A percentile compares a stretch with the other conserved stretches of the same genome.
phyloP scores from a whole-genome alignment of 64 coral and sea anemone genomes.

The Cladopsammia gracilis region DNA sequence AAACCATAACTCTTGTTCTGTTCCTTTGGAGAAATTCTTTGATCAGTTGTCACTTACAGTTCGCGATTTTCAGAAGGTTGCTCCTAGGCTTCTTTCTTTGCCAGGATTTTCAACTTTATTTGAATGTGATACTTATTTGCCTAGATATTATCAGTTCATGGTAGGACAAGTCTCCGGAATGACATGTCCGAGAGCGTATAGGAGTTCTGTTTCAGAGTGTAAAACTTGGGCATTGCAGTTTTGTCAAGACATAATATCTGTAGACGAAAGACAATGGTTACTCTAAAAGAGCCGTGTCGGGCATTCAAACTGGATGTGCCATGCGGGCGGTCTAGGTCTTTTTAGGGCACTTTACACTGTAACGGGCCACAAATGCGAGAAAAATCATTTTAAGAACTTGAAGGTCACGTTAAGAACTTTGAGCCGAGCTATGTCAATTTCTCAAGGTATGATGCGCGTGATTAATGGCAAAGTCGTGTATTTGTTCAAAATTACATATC shows the following conservation, averaged over 20 bases:
- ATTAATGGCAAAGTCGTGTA: neutral
- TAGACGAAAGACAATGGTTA: neutral
- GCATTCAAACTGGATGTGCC: neutral
- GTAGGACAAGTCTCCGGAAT: neutral
- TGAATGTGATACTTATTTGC: slow-evolving; percentile 47
- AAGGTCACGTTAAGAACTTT: neutral
- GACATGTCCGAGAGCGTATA: neutral
- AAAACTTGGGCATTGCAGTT: neutral
- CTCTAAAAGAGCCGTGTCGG: neutral
- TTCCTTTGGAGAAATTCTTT: neutral
- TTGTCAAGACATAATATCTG: neutral
- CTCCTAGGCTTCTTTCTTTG: neutral
- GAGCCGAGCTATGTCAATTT: neutral
- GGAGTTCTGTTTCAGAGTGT: slow-evolving; percentile 8
- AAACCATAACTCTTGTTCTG: slow-evolving; percentile 40
- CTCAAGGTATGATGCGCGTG: neutral
- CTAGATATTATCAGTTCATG: slow-evolving; percentile 35
- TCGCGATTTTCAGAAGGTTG: slow-evolving; percentile 11
- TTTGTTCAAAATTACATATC: neutral
- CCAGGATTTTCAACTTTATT: slow-evolving; percentile 57
- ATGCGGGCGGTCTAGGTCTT: neutral
- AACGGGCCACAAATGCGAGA: neutral
- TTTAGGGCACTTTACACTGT: neutral
- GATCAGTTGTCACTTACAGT: neutral
- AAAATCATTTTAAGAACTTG: neutral